These are phyloP conservation scores for Abramis brama DNA, from an alignment of 2,113 vertebrate species.

Conservation along the genomic window DNA sequence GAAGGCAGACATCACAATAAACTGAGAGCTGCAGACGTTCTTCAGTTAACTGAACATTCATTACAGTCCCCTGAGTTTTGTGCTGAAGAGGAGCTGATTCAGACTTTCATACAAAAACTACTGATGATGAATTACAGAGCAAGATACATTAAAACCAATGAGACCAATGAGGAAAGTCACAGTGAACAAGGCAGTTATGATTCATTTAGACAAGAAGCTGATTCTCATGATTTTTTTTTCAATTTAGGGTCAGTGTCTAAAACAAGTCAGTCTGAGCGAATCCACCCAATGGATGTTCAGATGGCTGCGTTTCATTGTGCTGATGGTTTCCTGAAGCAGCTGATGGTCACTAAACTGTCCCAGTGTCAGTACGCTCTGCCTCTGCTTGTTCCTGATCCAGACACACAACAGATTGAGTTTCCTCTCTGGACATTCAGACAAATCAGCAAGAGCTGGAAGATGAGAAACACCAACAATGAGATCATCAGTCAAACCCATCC, in stretches of 20 bases:
- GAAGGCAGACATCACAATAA: no score
- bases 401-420: no score
- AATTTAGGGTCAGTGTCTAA: neutral
- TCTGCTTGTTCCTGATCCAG: no score
- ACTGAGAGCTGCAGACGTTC: no score
- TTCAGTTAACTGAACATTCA: no score
- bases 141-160: no score
- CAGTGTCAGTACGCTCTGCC: no score
- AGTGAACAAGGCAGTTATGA: neutral
- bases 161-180: neutral
- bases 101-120: no score
- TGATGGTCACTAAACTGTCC: neutral
- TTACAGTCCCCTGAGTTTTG: no score
- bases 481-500: conserved; percentile 53
- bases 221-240: neutral
- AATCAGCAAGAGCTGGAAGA: neutral
- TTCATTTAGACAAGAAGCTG: neutral
- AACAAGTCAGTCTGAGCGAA: neutral
- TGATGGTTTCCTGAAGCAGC: neutral
- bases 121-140: no score
- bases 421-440: neutral
- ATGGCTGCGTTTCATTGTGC: neutral
- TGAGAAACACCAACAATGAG: neutral
- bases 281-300: neutral
- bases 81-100: no score